Conservation (phyloP, 2,888 invertebrate species). For the Lepidonotus clava region DNA sequence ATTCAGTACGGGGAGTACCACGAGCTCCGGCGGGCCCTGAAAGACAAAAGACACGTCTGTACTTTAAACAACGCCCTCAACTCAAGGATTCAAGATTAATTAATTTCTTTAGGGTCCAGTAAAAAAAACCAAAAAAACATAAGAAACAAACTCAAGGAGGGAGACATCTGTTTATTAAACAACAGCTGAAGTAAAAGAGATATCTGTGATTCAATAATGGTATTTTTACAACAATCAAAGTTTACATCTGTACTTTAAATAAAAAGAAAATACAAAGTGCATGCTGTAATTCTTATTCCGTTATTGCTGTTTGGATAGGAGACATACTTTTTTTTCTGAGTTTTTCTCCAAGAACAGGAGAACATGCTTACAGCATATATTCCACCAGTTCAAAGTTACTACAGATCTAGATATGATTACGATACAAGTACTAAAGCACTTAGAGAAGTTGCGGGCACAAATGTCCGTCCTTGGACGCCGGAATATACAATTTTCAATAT, state of each 20-base stretch:
- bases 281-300: too few relatives aligned
- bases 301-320: too few relatives aligned
- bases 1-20: constrained; percentile 61
- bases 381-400: too few relatives aligned
- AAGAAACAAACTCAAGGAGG: not conserved
- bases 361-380: too few relatives aligned
- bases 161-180: not conserved
- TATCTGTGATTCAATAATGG: not conserved
- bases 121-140: not conserved
- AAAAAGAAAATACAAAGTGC: too few relatives aligned
- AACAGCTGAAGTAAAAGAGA: not conserved
- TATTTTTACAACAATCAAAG: too few relatives aligned
- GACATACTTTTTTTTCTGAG: too few relatives aligned
- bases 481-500: not conserved
- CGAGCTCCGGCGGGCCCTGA: constrained; percentile 58
- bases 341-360: too few relatives aligned
- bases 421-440: too few relatives aligned
- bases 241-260: too few relatives aligned
- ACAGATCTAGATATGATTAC: too few relatives aligned
- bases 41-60: not conserved
- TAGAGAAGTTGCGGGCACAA: too few relatives aligned
- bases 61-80: not conserved
- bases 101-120: not conserved
- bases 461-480: not conserved
- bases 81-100: not conserved